These are phyloP conservation scores for Bagarius yarrelli DNA, from an alignment of 2,113 vertebrate species.

Conservation along the genomic window DNA sequence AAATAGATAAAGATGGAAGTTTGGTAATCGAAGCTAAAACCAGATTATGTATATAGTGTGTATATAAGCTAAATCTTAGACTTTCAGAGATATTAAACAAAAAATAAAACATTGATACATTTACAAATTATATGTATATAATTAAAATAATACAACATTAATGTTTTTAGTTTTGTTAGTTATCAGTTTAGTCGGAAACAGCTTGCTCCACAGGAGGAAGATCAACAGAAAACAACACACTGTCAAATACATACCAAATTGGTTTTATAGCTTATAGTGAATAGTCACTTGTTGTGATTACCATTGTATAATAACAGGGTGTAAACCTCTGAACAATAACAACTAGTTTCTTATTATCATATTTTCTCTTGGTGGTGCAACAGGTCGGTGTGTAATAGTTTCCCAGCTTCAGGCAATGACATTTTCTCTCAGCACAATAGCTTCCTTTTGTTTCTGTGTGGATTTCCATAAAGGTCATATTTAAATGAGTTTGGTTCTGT, in stretches of 20 bases:
- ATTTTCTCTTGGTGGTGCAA: not conserved
- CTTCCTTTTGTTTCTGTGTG: not conserved
- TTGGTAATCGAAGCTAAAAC: not conserved
- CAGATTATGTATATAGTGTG: not conserved
- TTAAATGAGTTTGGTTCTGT: not conserved
- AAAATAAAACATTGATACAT: not conserved
- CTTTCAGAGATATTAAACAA: not conserved
- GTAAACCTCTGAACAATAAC: not conserved
- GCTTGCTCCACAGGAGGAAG: too few relatives aligned
- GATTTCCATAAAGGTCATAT: not conserved
- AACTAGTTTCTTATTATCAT: not conserved
- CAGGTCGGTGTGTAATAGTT: not conserved
- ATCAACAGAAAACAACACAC: too few relatives aligned
- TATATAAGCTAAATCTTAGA: too few relatives aligned
- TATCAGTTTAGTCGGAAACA: too few relatives aligned
- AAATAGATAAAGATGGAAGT: too few relatives aligned
- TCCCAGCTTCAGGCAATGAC: not conserved
- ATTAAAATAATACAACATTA: too few relatives aligned
- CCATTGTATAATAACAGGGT: not conserved
- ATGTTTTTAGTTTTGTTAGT: too few relatives aligned
- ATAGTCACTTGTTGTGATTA: not conserved
- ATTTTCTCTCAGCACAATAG: not conserved
- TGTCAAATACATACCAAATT: too few relatives aligned
- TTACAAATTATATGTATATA: too few relatives aligned
- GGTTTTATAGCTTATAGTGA: too few relatives aligned